phyloP scores from a whole-genome alignment of 2,888 invertebrate genomes.

The Holacanthella duospinosa region DNA sequence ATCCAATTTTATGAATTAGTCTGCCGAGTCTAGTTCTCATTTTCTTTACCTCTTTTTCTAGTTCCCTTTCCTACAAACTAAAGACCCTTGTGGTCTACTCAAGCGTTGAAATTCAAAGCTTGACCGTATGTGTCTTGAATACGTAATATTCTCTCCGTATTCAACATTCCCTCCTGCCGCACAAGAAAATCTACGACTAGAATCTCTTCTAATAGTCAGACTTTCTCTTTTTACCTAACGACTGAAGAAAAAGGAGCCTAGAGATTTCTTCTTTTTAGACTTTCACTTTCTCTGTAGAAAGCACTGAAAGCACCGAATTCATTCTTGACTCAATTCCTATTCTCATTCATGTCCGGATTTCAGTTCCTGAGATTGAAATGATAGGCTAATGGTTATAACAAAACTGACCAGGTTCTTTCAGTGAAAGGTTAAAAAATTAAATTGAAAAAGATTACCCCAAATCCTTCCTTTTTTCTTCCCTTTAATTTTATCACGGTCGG shows the following conservation, averaged over 20 bases:
- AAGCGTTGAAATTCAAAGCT: conserved; percentile 5
- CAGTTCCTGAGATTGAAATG: not conserved
- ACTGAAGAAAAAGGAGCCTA: not conserved
- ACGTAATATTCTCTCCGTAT: too few species aligned
- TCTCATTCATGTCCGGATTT: conserved; percentile 1
- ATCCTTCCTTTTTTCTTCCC: not conserved
- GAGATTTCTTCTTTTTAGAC: not conserved
- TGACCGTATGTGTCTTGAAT: conserved; percentile 4
- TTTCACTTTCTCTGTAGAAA: not conserved
- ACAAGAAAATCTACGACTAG: not conserved
- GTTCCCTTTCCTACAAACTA: not conserved
- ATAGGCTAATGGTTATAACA: not conserved
- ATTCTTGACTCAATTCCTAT: not conserved
- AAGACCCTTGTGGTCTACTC: conserved; percentile 1
- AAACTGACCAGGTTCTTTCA: not conserved
- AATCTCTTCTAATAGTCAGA: too few species aligned
- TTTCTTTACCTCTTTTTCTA: not conserved
- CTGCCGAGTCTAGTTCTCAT: not conserved
- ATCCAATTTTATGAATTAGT: conserved; percentile 3
- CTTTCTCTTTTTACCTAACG: too few species aligned
- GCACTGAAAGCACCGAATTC: not conserved
- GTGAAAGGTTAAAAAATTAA: too few species aligned
- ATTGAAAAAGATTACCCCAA: not conserved
- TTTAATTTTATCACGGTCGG: too few species aligned
- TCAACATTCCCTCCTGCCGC: not conserved